These are phyloP conservation scores for Eupithecia centaureata DNA, from an alignment of 2,888 invertebrate genomes.

Conservation along the genomic window DNA sequence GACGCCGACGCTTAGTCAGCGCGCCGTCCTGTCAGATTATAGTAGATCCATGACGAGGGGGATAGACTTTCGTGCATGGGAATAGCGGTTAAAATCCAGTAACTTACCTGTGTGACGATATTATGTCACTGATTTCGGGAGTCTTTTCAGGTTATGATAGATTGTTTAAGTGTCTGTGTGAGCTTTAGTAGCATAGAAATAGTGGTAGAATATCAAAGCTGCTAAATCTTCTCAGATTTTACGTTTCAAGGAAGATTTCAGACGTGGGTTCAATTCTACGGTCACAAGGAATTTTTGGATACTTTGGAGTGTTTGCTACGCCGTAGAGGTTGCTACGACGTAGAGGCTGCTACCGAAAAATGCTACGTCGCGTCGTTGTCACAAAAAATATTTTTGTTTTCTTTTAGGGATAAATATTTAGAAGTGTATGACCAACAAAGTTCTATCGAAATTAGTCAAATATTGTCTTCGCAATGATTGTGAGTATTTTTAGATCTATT, in stretches of 20 bases:
- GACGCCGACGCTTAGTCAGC: slow-evolving; percentile 61
- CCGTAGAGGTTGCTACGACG: background rate
- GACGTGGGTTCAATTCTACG: background rate
- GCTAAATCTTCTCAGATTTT: background rate
- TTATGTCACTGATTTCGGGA: no score
- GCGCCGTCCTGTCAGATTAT: slow-evolving; percentile 60
- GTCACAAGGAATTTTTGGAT: background rate
- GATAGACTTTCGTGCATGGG: slow-evolving; percentile 14
- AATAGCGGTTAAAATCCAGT: slow-evolving; percentile 8
- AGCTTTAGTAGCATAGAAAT: background rate
- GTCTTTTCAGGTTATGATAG: background rate
- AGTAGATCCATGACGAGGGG: slow-evolving; percentile 49
- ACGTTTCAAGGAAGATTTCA: background rate
- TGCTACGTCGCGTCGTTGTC: background rate
- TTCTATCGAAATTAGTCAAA: no score
- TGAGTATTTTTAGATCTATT: no score
- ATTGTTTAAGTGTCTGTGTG: background rate
- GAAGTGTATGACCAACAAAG: no score
- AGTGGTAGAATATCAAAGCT: no score
- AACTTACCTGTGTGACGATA: no score
- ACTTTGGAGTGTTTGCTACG: background rate
- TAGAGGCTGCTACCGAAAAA: background rate
- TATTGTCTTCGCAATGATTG: no score
- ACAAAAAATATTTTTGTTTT: background rate
- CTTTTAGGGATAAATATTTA: no score